Conservation (phyloP, 35 echinoderm and acorn worm genomes). For the Holothuria glaberrima region DNA sequence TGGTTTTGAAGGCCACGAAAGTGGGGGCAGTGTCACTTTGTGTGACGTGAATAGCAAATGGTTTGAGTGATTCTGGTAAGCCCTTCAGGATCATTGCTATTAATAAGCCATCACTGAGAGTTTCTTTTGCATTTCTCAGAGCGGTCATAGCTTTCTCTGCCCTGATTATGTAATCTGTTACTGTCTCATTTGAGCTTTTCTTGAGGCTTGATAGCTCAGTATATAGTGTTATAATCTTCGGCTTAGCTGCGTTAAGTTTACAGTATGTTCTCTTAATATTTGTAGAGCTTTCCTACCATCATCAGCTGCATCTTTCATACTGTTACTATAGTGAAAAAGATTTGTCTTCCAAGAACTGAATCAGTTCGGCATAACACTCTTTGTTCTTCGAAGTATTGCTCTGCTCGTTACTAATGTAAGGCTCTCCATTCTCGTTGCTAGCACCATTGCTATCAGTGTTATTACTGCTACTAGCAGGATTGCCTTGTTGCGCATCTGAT, state of each 20-base stretch:
- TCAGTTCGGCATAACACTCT: constrained; percentile 62
- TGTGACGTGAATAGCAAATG: constrained; percentile 22
- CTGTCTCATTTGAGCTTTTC: no score
- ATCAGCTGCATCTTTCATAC: constrained; percentile 25
- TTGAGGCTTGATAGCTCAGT: not conserved
- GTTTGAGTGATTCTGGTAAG: no score
- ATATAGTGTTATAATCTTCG: constrained; percentile 38
- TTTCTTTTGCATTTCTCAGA: constrained; percentile 22
- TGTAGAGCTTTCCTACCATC: constrained; percentile 47
- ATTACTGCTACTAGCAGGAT: not conserved
- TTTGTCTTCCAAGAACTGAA: constrained; percentile 57
- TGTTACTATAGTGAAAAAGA: constrained; percentile 25
- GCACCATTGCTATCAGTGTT: no score
- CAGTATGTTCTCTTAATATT: no score
- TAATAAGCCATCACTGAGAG: no score
- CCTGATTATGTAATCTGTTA: constrained; percentile 23
- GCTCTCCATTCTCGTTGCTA: not conserved
- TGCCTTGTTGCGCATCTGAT: not conserved
- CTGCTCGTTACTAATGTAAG: constrained; percentile 32
- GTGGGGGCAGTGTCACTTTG: not conserved
- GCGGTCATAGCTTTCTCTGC: not conserved
- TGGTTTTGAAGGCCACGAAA: not conserved
- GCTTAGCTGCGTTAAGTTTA: constrained; percentile 32
- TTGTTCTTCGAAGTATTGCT: not conserved
- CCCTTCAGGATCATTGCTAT: no score